These are phyloP conservation scores for Dendrocincla tyrannina DNA, from an alignment of 2,797 vertebrate species.

Conservation along the genomic window DNA sequence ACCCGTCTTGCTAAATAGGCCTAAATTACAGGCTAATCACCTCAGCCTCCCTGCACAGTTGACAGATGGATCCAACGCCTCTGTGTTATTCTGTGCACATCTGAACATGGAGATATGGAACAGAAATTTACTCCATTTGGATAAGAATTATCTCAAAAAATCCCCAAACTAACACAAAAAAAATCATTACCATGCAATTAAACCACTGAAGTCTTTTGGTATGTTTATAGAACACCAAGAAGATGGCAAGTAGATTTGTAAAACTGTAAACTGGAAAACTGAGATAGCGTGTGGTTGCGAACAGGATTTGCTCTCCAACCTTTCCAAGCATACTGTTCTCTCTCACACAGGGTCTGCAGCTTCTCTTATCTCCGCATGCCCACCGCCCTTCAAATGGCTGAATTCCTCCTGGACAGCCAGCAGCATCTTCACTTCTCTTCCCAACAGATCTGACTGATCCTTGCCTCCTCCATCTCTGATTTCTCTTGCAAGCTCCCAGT, in stretches of 20 bases:
- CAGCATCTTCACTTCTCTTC: background rate
- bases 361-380: background rate
- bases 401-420: background rate
- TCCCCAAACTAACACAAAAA: background rate
- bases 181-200: background rate
- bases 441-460: background rate
- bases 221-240: background rate
- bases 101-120: background rate
- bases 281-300: background rate
- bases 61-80: background rate
- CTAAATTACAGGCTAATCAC: background rate
- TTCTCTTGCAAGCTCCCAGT: background rate
- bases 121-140: background rate
- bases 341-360: background rate
- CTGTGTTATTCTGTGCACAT: background rate
- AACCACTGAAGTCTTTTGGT: background rate
- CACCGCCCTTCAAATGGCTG: background rate
- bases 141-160: background rate
- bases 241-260: rapidly evolving
- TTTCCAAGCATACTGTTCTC: background rate
- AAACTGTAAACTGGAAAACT: background rate
- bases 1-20: background rate
- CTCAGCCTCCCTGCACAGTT: background rate
- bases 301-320: background rate
- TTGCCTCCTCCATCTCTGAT: background rate